phyloP scores from a whole-genome alignment of 2,888 invertebrate species.

The Sceliomorpha sp. region DNA sequence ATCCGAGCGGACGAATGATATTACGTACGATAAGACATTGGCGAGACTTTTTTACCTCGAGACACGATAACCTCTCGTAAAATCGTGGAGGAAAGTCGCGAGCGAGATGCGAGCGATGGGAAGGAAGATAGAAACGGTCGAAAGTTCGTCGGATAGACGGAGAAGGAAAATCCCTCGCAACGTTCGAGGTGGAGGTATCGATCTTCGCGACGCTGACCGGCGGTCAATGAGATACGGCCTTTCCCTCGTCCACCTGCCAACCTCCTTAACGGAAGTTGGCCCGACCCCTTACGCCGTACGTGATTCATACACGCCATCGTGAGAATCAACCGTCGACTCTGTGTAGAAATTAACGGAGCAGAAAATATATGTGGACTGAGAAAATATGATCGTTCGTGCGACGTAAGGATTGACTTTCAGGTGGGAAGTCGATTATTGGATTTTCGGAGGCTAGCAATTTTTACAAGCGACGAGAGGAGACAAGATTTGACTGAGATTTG shows the following conservation, averaged over 20 bases:
- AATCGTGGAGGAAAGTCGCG: constrained; percentile 50
- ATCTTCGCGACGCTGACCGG: constrained; percentile 70
- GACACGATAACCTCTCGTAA: constrained; percentile 20
- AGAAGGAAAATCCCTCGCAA: constrained; percentile 19
- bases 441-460: too few species aligned
- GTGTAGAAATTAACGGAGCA: constrained; percentile 24
- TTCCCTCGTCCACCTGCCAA: constrained; percentile 66
- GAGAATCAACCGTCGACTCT: constrained; percentile 36
- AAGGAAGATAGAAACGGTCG: background rate
- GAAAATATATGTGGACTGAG: constrained; percentile 33
- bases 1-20: constrained; percentile 30
- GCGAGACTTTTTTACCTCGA: constrained; percentile 19
- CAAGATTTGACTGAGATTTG: too few species aligned
- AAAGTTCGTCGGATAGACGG: constrained; percentile 2
- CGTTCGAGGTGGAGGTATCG: constrained; percentile 44
- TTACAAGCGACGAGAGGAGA: too few species aligned
- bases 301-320: constrained; percentile 67
- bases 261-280: constrained; percentile 67
- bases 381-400: constrained; percentile 46
- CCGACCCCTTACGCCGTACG: constrained; percentile 62
- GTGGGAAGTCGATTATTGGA: too few species aligned
- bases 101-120: constrained; percentile 30
- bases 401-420: constrained; percentile 20
- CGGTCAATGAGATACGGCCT: constrained; percentile 80
- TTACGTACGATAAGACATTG: constrained; percentile 13